Percentiles rank a stretch among this genome's conserved stretches.
phyloP scores from a whole-genome alignment of 2,113 vertebrate genomes.

The Ibidorhyncha struthersii region DNA sequence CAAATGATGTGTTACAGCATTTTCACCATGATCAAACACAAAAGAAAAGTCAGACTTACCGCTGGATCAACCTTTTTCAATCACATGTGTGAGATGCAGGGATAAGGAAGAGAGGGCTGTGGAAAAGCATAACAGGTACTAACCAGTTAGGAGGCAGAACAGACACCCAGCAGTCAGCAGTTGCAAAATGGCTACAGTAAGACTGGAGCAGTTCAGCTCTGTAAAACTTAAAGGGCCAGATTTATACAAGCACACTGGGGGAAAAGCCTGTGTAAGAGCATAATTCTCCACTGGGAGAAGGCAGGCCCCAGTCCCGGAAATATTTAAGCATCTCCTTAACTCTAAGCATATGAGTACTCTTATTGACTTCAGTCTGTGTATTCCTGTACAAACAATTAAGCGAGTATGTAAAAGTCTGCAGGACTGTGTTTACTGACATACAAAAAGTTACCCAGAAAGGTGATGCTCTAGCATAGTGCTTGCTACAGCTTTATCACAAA shows the following conservation, averaged over 20 bases:
- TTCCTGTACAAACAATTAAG: background rate
- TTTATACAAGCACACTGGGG: slow-evolving; percentile 4
- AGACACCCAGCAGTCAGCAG: slow-evolving; percentile 28
- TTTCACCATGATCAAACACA: background rate
- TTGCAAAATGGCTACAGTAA: slow-evolving; percentile 27
- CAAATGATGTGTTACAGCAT: background rate
- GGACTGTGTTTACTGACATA: background rate
- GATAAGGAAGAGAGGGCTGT: background rate
- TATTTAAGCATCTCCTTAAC: background rate
- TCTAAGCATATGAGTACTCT: background rate
- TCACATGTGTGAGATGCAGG: background rate
- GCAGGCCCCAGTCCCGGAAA: background rate
- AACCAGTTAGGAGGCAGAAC: background rate
- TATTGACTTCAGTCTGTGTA: background rate
- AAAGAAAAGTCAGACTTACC: slow-evolving; percentile 45
- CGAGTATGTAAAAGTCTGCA: background rate
- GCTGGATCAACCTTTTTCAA: background rate
- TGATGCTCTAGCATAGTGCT: background rate
- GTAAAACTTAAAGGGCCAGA: slow-evolving; percentile 57
- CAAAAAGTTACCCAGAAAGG: background rate
- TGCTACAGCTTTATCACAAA: background rate
- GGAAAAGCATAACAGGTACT: slow-evolving; percentile 6
- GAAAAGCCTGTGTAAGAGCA: background rate
- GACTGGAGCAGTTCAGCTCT: background rate
- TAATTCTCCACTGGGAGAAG: slow-evolving; percentile 3